Evolutionary conservation across 2,797 vertebrate species (phyloP), one percentile per base, ranked within the genome.

Genomic region (Falco naumanni): DNA sequence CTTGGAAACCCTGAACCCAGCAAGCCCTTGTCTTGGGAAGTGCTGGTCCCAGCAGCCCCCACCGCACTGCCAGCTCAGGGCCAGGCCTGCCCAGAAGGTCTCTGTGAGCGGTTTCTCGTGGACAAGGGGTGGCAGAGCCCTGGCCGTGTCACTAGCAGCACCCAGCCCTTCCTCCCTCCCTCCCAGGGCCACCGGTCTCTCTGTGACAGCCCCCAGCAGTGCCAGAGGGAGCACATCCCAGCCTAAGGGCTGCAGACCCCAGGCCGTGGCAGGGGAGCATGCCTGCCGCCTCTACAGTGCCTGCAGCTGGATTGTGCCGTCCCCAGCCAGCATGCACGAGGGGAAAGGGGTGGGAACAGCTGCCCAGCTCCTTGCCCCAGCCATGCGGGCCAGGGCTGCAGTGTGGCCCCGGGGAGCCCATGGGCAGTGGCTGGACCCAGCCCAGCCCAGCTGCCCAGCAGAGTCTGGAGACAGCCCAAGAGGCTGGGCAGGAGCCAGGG

Each of bases 41-140:
- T 0, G 0, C 33, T 11, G 4, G 26, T 45, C 33, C 28, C 54
- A 18, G 47, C 29, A 56, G 31, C n/a, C 16, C n/a, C 37, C 6
- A 7, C 8, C 7, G 1, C 0, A 5, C 43, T 5, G 2, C 15
- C 7, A 3, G 66, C 70, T 18, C 26, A 12, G 65, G 8, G 25
- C 26, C 48, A 34, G 59, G 33, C 26, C 57, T 47, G 41, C 18
- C 29, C 2, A 2, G n/a, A 17, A 5, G 10, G 33, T 16, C 24
- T 18, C 13, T 2, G 2, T 3, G 6, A 11, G 28, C 0, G 1
- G 16, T 1, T 61, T 48, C 54, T 19, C 15, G 0, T 0, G 20
- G 39, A 13, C 15, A 24, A 45, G 11, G n/a, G 13, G 19, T 17
- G 8, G 33, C 41, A 43, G 34, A 54, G n/a, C 25, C 45, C 37